Conservation (phyloP, 2,113 vertebrate species). For the Ammodramus savannarum region DNA sequence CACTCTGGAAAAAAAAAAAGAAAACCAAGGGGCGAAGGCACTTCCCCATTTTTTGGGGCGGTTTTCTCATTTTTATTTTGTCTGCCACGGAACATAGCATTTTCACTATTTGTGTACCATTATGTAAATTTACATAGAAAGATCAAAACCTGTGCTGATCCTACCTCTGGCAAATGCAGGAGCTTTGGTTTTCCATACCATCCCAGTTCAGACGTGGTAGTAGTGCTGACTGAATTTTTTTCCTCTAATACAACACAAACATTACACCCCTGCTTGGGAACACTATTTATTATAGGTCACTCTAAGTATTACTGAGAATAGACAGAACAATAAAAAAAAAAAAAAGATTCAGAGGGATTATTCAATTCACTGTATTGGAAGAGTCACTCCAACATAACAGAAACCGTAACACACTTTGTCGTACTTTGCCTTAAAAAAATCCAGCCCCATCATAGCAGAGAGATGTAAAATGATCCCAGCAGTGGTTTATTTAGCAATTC, state of each 20-base stretch:
- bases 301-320: neutral
- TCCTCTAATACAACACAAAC: neutral
- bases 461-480: neutral
- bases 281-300: neutral
- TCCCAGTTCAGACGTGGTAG: neutral
- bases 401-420: neutral
- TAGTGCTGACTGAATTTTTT: neutral
- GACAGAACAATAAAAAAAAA: neutral
- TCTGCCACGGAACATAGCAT: neutral
- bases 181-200: neutral
- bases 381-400: neutral
- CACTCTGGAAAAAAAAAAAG: neutral
- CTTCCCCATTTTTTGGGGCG: neutral
- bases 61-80: neutral
- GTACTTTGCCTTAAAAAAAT: neutral
- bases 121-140: fast-evolving
- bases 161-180: neutral
- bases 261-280: neutral
- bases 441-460: neutral
- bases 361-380: neutral
- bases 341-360: neutral
- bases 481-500: neutral
- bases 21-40: fast-evolving
- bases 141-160: neutral
- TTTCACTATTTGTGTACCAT: neutral